Percentiles rank a stretch among this genome's conserved stretches.
These are phyloP conservation scores for Felis chaus DNA, from an alignment of 2,113 vertebrate genomes.

Conservation along the genomic window DNA sequence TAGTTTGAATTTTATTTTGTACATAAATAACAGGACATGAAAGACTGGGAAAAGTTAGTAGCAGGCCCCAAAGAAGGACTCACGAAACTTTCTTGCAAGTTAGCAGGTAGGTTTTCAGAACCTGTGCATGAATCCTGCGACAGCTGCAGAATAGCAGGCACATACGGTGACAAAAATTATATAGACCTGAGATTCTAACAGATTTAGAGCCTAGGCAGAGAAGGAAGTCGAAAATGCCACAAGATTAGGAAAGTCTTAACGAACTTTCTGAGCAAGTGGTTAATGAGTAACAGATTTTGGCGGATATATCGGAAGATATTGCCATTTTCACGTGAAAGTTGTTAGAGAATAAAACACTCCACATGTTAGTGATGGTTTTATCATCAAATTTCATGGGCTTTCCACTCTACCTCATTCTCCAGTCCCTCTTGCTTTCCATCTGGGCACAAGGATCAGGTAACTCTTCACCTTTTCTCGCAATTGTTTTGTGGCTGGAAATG, in stretches of 20 bases:
- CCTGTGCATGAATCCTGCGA: neutral
- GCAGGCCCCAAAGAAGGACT: neutral
- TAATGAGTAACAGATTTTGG: neutral
- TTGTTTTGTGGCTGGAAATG: neutral
- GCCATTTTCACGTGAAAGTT: too few species aligned
- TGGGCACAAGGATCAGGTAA: slow-evolving; percentile 49
- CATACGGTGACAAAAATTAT: neutral
- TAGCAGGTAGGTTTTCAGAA: neutral
- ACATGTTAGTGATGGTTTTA: neutral
- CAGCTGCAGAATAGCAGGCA: neutral
- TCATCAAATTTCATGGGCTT: slow-evolving; percentile 4
- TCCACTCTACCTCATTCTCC: neutral
- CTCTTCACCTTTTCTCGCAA: neutral
- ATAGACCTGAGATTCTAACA: neutral
- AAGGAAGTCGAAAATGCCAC: neutral
- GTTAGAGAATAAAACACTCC: neutral
- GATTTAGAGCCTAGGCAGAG: neutral
- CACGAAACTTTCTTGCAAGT: neutral
- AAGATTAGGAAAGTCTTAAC: neutral
- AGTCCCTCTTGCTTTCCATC: slow-evolving; percentile 19
- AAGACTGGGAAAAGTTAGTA: neutral
- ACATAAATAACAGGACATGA: neutral
- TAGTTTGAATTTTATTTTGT: neutral
- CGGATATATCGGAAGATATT: too few species aligned
- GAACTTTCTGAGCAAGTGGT: neutral